Evolutionary conservation across 2,113 vertebrate species (phyloP).

Genomic region (Prietella phreatophila): DNA sequence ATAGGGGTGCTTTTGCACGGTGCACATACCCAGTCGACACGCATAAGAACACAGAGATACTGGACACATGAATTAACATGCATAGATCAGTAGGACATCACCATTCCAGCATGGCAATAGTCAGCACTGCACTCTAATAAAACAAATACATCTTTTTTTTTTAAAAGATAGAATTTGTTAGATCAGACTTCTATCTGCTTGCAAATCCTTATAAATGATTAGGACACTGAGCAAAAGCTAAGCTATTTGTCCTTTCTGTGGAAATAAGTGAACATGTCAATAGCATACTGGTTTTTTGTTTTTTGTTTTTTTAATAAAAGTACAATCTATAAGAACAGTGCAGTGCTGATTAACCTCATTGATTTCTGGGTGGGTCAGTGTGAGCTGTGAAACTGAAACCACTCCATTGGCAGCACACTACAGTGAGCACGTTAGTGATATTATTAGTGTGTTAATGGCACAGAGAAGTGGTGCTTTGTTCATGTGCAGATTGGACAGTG

Average conservation of each 20-base stretch:
- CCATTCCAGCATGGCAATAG: constrained; percentile 66
- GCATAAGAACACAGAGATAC: constrained; percentile 40
- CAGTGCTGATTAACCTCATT: constrained; percentile 72
- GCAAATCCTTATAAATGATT: not conserved
- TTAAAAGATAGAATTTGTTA: not conserved
- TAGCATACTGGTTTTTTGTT: too few relatives aligned
- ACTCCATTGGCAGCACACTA: constrained; percentile 67
- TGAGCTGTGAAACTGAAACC: constrained; percentile 64
- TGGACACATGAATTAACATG: constrained; percentile 57
- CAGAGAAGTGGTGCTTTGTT: constrained; percentile 60
- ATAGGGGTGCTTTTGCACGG: not conserved
- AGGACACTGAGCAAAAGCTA: not conserved
- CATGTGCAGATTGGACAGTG: constrained; percentile 60
- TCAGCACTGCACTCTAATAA: constrained; percentile 64
- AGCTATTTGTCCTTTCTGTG: not conserved
- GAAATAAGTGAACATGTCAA: not conserved
- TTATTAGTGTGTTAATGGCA: constrained; percentile 76
- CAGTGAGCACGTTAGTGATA: constrained; percentile 66
- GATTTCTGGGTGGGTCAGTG: constrained; percentile 61
- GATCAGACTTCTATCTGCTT: not conserved
- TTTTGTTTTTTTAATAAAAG: not conserved
- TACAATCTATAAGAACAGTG: constrained; percentile 44
- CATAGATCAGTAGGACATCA: constrained; percentile 48
- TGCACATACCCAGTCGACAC: constrained; percentile 25
- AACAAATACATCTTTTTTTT: not conserved